Evolutionary conservation across 2,113 vertebrate genomes (phyloP), one percentile per base, ranked within the genome.

Genomic region (Grammomys surdaster): DNA sequence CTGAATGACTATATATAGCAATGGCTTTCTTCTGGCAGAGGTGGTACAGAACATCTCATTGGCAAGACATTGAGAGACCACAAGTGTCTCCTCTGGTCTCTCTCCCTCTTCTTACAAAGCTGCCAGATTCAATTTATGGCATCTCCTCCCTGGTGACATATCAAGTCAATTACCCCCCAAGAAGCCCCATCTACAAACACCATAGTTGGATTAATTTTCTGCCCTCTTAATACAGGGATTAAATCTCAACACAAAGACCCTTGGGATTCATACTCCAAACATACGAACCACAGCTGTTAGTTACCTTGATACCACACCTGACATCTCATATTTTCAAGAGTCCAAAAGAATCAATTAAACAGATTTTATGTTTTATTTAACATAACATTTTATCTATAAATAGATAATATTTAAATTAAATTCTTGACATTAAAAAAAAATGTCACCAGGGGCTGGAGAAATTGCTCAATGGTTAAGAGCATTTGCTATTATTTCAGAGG

Each of bases 391-490:
- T 70, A 51, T 46, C 72, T 69, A 12, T 72, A 89, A 94, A 58
- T 75, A 43, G 46, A 67, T 78, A 11, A 58, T 60, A 46, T 69
- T 80, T 75, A 69, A 60, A 58, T 93, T 33, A 67, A 69, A 67
- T 67, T 73, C 8, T 46, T 8, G 48, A 78, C 43, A 88, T 60
- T 63, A 40, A 51, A 81, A 58, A 93, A 96, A 93, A 96, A 78
- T n/a, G 33, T 72, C 51, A 77, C 72, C 70, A 88, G 81, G 90
- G 58, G 22, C 24, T 84, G 24, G 56, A 84, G 58, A 63, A n/a
- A 63, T 84, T 43, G 14, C 40, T 63, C 24, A 63, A 56, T 28
- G 24, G 24, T 17, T 84, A 63, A 63, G 58, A 84, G n/a, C 24
- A 43, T 7, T 84, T 84, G 58, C n/a, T 84, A 3, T 9, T 84